Conservation (phyloP, 2,888 invertebrate genomes). For the Rotaria magnacalcarata region DNA sequence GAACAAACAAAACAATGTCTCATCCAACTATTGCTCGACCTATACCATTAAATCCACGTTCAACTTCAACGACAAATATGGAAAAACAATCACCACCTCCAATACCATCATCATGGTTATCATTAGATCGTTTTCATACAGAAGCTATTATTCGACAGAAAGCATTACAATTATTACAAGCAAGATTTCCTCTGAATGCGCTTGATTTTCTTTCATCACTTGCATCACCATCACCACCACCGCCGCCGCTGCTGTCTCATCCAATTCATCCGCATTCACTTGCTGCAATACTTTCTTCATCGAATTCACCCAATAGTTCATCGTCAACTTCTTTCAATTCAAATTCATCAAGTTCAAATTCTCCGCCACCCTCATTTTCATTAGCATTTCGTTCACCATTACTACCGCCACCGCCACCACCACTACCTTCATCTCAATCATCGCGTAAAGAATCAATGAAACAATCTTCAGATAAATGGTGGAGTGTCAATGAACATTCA, state of each 20-base stretch:
- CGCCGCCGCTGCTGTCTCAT: neutral
- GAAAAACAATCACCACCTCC: neutral
- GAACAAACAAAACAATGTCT: neutral
- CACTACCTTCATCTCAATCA: too few species aligned
- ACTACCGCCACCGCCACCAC: neutral
- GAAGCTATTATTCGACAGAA: slow-evolving; percentile 23
- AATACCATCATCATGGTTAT: neutral
- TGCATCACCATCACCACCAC: neutral
- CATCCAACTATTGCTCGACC: slow-evolving; percentile 3
- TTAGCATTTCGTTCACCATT: slow-evolving; percentile 3
- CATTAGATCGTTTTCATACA: slow-evolving; percentile 33
- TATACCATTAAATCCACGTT: slow-evolving; percentile 4
- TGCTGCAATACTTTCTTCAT: slow-evolving; percentile 3
- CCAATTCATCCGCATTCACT: neutral
- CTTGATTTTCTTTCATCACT: neutral
- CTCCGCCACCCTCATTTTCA: neutral
- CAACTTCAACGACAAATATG: neutral
- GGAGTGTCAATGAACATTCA: slow-evolving; percentile 31
- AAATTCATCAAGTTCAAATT: slow-evolving; percentile 3
- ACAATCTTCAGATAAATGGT: slow-evolving; percentile 30
- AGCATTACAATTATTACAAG: slow-evolving; percentile 10
- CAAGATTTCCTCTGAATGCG: neutral
- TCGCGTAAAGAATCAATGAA: neutral
- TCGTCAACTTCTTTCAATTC: slow-evolving; percentile 8
- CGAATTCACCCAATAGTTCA: neutral